Evolutionary conservation across 2,888 invertebrate species (phyloP), one percentile per base, ranked within the genome.

Genomic region (Lasioglossum lativentre): DNA sequence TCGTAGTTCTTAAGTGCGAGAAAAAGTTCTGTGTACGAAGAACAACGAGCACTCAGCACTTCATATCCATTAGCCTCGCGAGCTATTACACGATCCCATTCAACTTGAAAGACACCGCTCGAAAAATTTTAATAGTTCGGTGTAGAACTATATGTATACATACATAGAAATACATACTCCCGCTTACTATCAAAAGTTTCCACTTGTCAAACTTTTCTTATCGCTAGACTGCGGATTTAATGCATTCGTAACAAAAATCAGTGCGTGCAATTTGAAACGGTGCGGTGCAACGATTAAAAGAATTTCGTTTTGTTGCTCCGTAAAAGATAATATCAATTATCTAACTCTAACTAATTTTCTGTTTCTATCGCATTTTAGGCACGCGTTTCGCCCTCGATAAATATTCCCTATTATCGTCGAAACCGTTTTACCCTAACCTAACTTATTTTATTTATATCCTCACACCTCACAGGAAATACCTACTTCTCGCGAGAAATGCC

Each of bases 51-150:
- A n/a, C n/a, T n/a, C n/a, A n/a, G 38, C 75, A 45, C 30, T 56
- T 73, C 73, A 42, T 59, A 10, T 38, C 52, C 52, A 77, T 80
- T 84, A 80, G 52, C 45, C 30, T 30, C 79, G 38, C 68, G 68
- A 85, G 70, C 76, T 70, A 59, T 45, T 23, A 52, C 34, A 78
- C 19, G 52, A 47, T 71, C 30, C n/a, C 59, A 4, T 40, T 70
- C 38, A 40, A 12, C 23, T 38, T 40, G n/a, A 27, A 14, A 70
- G 70, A 38, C n/a, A 40, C 70, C 70, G 10, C 40, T 27, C 70
- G n/a, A 40, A 70, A 40, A 70, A 40, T 40, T 38, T 1, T 70
- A 4, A 6, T n/a, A 27, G 4, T 5, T 40, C n/a, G 3, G n/a
- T 19, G 16, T 2, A 40, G 14, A 12, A 70, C 40, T 38, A 68